phyloP scores from a whole-genome alignment of 2,797 vertebrate species.

The Pangasius sanitwongsei region DNA sequence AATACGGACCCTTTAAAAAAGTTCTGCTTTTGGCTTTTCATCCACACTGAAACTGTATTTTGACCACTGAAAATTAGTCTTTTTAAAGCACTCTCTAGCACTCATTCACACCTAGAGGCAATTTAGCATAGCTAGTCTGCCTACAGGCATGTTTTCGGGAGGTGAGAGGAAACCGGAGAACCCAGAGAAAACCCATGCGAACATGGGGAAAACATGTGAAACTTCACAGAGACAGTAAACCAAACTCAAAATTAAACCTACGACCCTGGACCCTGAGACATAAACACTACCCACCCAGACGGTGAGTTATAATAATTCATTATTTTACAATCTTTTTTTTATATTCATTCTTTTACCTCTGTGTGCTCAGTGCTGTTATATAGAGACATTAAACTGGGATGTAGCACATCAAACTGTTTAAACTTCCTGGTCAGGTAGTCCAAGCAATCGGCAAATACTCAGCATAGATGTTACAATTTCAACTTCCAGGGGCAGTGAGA shows the following conservation, averaged over 20 bases:
- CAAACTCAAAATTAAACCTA: neutral
- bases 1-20: neutral
- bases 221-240: neutral
- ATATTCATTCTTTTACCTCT: no score
- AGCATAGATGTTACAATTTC: neutral
- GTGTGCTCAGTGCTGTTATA: no score
- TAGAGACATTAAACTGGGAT: neutral
- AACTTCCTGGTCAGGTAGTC: neutral
- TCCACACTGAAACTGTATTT: neutral
- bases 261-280: neutral
- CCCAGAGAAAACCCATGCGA: neutral
- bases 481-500: neutral
- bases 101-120: neutral
- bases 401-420: conserved; percentile 3
- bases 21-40: neutral
- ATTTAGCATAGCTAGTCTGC: neutral
- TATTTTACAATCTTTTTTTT: neutral
- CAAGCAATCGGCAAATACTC: neutral
- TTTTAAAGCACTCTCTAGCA: neutral
- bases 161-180: neutral
- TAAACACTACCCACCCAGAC: neutral
- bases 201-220: neutral
- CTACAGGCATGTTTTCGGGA: neutral
- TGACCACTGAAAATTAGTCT: neutral
- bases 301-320: neutral